Evolutionary conservation across 2,113 vertebrate genomes (phyloP), one percentile per base, ranked within the genome.

Genomic region (Mustelus asterias): DNA sequence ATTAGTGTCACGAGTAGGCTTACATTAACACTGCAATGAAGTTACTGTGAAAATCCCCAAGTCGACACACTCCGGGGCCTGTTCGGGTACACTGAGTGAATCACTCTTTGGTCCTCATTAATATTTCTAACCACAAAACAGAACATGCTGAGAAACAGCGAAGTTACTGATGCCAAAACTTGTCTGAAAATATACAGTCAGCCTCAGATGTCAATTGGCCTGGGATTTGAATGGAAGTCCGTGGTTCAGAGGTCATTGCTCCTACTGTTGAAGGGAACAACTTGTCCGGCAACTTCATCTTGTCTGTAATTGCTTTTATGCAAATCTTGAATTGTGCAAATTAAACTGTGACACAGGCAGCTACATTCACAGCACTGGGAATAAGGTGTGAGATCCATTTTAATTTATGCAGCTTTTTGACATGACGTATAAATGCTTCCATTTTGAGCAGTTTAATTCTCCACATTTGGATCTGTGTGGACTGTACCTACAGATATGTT

Each of bases 311-410:
- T 93, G 60, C 33, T 93, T 93, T 93, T 93, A 93, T 93, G 89
- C 60, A 93, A 93, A 93, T 93, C 60, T 65, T 18, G n/a, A 93
- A 93, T 37, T 65, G 89, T 93, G 89, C 60, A 95, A 95, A 95
- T 95, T 95, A 72, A 95, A 95, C 93, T 72, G 93, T 95, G 93
- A 69, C 63, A 41, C 60, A 44, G 92, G 67, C 93, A 44, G 33
- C 29, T 3, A 7, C 70, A 72, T 69, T 69, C 93, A 44, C 93
- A 44, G 41, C 48, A 14, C 24, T 70, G 93, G 93, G 93, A 72
- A 48, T 18, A 24, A 95, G 67, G 65, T 70, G 41, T 29, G 41
- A 95, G 93, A 48, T 44, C 65, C 67, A 26, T 48, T 41, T 44
- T 72, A 72, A 95, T 69, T 70, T 26, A 70, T 70, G 48, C 90